These are phyloP conservation scores for Teleopsis dalmanni DNA, from an alignment of 1,140 invertebrate genomes.

Conservation along the genomic window DNA sequence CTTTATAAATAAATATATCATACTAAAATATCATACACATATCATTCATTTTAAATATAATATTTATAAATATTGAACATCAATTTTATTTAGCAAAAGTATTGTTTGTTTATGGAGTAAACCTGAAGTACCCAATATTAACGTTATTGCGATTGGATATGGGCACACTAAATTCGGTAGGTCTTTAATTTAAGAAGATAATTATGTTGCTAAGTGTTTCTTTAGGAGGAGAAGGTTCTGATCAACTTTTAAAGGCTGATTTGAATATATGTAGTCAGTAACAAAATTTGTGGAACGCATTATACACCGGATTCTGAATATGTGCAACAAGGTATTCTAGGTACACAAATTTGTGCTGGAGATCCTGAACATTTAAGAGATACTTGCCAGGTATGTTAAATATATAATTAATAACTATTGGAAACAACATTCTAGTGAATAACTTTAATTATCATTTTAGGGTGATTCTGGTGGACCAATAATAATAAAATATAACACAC, in stretches of 20 bases:
- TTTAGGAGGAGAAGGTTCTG: slow-evolving; percentile 4
- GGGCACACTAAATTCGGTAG: slow-evolving; percentile 20
- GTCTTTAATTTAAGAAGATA: not conserved
- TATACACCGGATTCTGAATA: slow-evolving; percentile 1
- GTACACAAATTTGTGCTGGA: slow-evolving; percentile 53
- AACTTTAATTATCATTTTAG: slow-evolving; percentile 29
- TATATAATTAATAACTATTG: not conserved
- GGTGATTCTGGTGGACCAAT: slow-evolving; percentile 61
- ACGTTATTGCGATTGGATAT: slow-evolving; percentile 13
- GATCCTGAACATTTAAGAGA: slow-evolving; percentile 49
- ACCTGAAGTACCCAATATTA: not conserved
- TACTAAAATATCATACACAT: slow-evolving; percentile 31
- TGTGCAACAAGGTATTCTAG: slow-evolving; percentile 27
- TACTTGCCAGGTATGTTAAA: slow-evolving; percentile 50
- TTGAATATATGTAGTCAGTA: slow-evolving; percentile 2
- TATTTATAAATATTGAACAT: slow-evolving; percentile 36
- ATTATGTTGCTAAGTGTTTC: not conserved
- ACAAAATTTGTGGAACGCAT: slow-evolving; percentile 2
- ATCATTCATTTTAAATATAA: slow-evolving; percentile 45
- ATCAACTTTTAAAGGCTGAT: slow-evolving; percentile 6
- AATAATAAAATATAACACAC: not conserved
- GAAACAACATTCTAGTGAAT: not conserved
- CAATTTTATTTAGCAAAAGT: not conserved
- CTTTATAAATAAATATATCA: not conserved
- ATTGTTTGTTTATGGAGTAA: slow-evolving; percentile 21